A percentile compares a stretch with the other conserved stretches of the same genome.
phyloP scores from a whole-genome alignment of 2,797 vertebrate genomes.

The Tangara arthus region DNA sequence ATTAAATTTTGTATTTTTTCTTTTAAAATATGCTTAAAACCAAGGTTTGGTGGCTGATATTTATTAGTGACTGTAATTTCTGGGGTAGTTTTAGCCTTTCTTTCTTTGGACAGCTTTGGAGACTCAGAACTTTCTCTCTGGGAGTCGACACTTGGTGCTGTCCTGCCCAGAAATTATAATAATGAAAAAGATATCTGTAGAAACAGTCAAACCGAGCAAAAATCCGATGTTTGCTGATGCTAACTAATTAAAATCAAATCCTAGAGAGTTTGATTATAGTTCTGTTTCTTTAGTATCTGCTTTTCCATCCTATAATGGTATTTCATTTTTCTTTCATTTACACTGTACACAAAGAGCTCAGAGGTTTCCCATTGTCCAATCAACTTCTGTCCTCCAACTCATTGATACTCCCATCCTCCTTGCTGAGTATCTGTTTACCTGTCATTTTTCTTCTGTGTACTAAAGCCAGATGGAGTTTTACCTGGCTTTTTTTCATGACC shows the following conservation, averaged over 20 bases:
- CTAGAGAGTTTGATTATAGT: not conserved
- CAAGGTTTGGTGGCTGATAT: not conserved
- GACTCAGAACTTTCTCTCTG: not conserved
- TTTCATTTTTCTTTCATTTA: not conserved
- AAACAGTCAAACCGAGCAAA: not conserved
- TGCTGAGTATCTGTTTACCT: not conserved
- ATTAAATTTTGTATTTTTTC: not conserved
- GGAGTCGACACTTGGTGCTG: not conserved
- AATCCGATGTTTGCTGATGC: fast-evolving
- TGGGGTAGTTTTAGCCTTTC: not conserved
- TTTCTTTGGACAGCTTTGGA: not conserved
- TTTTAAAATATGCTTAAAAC: not conserved
- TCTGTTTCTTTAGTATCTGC: not conserved
- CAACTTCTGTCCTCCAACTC: not conserved
- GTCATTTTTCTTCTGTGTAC: not conserved
- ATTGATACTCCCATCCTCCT: not conserved
- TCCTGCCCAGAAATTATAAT: not conserved
- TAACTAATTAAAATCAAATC: not conserved
- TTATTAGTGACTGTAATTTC: not conserved
- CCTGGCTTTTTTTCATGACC: not conserved
- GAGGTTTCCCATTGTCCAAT: not conserved
- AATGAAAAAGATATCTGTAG: not conserved
- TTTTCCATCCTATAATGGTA: fast-evolving
- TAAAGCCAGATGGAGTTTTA: not conserved
- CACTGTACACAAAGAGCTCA: not conserved